Conservation (phyloP, 2,113 vertebrate species). For the Crotalus viridis region DNA sequence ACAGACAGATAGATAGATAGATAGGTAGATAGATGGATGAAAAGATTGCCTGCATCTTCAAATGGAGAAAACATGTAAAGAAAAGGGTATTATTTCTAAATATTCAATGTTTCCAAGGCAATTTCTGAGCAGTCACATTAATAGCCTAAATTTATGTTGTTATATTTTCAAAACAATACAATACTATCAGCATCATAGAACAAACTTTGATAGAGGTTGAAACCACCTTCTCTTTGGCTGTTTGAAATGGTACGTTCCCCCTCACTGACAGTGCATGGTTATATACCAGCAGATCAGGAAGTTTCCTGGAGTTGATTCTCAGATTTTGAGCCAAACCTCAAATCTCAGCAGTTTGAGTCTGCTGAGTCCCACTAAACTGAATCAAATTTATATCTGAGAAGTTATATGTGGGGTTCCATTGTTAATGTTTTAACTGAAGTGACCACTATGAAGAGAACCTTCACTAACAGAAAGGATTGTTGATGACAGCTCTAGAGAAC, state of each 20-base stretch:
- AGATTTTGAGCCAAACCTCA: neutral
- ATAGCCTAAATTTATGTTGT: neutral
- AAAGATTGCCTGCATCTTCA: neutral
- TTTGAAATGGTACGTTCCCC: neutral
- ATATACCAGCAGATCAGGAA: neutral
- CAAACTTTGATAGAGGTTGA: slow-evolving; percentile 46
- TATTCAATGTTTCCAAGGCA: neutral
- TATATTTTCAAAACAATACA: neutral
- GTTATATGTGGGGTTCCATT: neutral
- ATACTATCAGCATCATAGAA: neutral
- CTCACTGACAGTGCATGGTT: neutral
- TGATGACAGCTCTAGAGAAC: neutral
- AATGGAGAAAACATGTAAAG: neutral
- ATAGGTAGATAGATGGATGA: no score
- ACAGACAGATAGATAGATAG: no score
- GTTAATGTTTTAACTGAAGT: neutral
- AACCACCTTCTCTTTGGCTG: slow-evolving; percentile 12
- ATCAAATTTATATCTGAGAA: neutral
- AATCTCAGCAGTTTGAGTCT: no score
- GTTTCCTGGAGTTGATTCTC: neutral
- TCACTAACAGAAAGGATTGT: slow-evolving; percentile 21
- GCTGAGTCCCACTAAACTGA: neutral
- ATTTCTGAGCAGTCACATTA: neutral
- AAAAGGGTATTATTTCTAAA: neutral
- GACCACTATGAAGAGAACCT: neutral